phyloP scores from a whole-genome alignment of 2,888 invertebrate genomes.

The Caenorhabditis sinica region DNA sequence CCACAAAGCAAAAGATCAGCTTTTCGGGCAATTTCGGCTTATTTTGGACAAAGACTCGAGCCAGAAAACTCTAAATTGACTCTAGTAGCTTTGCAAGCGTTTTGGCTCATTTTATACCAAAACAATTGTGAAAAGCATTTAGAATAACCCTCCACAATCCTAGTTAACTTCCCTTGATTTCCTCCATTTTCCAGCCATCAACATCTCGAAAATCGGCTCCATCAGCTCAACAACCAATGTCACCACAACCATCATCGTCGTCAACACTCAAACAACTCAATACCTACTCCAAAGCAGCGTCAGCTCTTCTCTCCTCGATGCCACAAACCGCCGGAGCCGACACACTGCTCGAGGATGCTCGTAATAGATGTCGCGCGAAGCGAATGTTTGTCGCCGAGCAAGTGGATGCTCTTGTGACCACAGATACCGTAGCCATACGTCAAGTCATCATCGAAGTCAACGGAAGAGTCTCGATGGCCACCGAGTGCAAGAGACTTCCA shows the following conservation, averaged over 20 bases:
- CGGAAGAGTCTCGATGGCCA: constrained; percentile 45
- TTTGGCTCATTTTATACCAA: too few species aligned
- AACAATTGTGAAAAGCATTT: too few species aligned
- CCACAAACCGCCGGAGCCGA: constrained; percentile 43
- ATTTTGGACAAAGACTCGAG: too few species aligned
- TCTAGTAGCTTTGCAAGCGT: too few species aligned
- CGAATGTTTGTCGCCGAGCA: constrained; percentile 53
- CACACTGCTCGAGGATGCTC: constrained; percentile 40
- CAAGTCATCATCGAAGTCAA: constrained; percentile 49
- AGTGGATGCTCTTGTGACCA: constrained; percentile 51
- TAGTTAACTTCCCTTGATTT: background rate
- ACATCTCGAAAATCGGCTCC: constrained; percentile 37
- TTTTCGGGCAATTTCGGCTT: too few species aligned
- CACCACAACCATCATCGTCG: background rate
- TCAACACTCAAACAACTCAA: constrained; percentile 28
- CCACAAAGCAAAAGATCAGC: too few species aligned
- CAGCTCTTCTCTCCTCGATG: constrained; percentile 12
- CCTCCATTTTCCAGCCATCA: background rate
- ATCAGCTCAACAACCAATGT: background rate
- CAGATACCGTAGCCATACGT: constrained; percentile 8
- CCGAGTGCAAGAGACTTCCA: constrained; percentile 37
- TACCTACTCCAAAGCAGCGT: constrained; percentile 43
- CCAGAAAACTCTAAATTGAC: too few species aligned
- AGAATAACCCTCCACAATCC: too few species aligned
- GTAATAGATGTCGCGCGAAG: constrained; percentile 14